Evolutionary conservation across 2,888 invertebrate genomes (phyloP).

Genomic region (Andrena praecox): DNA sequence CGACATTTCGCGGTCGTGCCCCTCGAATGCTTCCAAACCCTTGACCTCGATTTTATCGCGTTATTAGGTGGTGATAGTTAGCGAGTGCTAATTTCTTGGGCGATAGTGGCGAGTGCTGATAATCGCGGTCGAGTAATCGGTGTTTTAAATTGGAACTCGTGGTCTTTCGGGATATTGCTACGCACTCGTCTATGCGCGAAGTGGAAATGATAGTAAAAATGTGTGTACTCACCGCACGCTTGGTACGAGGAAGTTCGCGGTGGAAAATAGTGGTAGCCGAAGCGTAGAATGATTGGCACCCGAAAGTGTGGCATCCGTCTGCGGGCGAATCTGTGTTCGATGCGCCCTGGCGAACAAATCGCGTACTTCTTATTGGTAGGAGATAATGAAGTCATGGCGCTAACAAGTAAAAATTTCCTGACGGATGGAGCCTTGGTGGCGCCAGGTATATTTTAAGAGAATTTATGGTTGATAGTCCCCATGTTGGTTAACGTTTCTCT

Average conservation of each 20-base stretch:
- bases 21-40: neutral
- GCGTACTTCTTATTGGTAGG: constrained; percentile 58
- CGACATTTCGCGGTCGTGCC: neutral
- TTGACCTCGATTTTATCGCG: neutral
- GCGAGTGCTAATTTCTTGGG: neutral
- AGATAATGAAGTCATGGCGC: constrained; percentile 59
- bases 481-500: neutral
- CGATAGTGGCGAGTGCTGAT: neutral
- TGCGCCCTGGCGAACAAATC: constrained; percentile 64
- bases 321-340: constrained; percentile 43
- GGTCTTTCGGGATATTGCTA: neutral
- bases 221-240: constrained; percentile 27
- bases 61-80: neutral
- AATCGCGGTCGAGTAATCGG: neutral
- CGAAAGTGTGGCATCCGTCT: constrained; percentile 49
- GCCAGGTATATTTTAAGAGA: neutral
- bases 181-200: neutral
- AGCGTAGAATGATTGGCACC: constrained; percentile 34
- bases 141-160: neutral
- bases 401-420: constrained; percentile 14
- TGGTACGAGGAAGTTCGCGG: neutral
- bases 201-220: neutral
- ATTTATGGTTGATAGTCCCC: constrained; percentile 13
- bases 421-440: neutral
- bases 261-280: neutral